Evolutionary conservation across 2,797 vertebrate species (phyloP).

Genomic region (Manis pentadactyla): DNA sequence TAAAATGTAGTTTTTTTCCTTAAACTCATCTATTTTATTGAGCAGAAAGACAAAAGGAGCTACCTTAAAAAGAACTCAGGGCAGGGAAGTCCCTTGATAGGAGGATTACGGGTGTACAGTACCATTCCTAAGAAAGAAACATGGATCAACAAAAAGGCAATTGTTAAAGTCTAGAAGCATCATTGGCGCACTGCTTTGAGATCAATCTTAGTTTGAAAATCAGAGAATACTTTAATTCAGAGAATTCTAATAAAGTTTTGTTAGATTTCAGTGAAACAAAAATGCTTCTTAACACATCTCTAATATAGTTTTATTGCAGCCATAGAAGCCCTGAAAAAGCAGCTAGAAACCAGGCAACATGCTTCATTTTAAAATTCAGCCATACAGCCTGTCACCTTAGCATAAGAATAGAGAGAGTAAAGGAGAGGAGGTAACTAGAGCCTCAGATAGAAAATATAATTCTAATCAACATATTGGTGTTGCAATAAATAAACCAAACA

Average conservation of each 20-base stretch:
- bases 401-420: neutral
- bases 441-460: neutral
- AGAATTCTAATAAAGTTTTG: conserved; percentile 32
- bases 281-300: neutral
- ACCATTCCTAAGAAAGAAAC: neutral
- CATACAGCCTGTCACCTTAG: neutral
- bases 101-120: neutral
- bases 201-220: conserved; percentile 36
- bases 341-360: neutral
- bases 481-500: neutral
- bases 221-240: conserved; percentile 22
- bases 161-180: neutral
- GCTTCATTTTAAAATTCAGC: neutral
- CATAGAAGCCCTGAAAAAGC: neutral
- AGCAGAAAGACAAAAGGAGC: neutral
- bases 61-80: neutral
- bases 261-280: conserved; percentile 33
- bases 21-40: neutral
- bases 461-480: neutral
- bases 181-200: neutral
- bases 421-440: neutral
- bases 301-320: neutral
- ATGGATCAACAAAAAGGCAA: neutral
- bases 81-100: neutral
- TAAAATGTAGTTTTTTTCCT: conserved; percentile 37